Conservation (phyloP, 2,888 invertebrate genomes). For the Dynastes grantii region DNA sequence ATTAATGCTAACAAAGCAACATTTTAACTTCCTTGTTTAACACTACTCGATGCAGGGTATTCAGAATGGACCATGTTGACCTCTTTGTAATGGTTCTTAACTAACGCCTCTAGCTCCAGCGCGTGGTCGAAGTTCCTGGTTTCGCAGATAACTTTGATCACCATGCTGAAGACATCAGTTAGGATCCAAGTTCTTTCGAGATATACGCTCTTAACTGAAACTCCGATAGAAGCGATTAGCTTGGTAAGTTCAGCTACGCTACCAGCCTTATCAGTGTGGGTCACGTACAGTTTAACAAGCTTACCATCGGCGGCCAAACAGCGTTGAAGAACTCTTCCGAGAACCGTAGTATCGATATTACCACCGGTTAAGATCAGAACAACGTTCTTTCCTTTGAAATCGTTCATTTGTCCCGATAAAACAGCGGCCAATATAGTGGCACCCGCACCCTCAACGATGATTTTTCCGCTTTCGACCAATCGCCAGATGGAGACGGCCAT, state of each 20-base stretch:
- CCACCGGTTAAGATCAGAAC: constrained; percentile 68
- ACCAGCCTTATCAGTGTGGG: constrained; percentile 85
- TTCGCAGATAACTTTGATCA: constrained; percentile 91
- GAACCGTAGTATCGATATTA: constrained; percentile 89
- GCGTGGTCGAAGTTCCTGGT: constrained; percentile 88
- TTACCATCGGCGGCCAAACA: constrained; percentile 88
- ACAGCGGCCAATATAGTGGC: constrained; percentile 83
- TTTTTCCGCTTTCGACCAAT: constrained; percentile 88
- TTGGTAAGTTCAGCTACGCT: constrained; percentile 86
- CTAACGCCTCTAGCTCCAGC: constrained; percentile 74
- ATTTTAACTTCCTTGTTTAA: background rate
- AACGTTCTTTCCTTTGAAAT: background rate
- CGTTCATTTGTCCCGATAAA: background rate
- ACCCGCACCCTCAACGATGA: constrained; percentile 93
- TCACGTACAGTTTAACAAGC: constrained; percentile 80
- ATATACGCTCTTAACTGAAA: constrained; percentile 91
- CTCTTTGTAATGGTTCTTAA: constrained; percentile 73
- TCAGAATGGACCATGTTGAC: constrained; percentile 46
- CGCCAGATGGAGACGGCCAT: constrained; percentile 87
- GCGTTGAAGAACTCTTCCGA: constrained; percentile 87
- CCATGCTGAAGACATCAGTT: constrained; percentile 88
- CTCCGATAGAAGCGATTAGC: constrained; percentile 80
- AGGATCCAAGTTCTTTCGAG: constrained; percentile 97
- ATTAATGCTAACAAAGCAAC: background rate
- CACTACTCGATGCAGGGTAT: constrained; percentile 43